A percentile compares a stretch with the other conserved stretches of the same genome.
Evolutionary conservation across 2,888 invertebrate genomes (phyloP).

Genomic region (Polyommatus iphigenia): DNA sequence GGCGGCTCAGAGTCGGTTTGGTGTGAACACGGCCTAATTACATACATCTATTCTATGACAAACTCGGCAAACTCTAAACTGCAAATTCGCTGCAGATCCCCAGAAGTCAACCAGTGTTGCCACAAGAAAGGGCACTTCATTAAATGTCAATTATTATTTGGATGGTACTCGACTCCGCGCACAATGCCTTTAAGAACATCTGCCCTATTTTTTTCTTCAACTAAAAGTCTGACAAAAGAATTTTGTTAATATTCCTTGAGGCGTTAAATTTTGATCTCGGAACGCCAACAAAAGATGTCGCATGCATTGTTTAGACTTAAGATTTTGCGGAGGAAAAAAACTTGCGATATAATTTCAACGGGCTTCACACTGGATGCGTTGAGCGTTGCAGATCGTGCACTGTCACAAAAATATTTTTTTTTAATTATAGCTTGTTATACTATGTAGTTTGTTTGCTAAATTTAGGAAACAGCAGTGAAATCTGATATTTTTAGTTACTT

Average conservation of each 20-base stretch:
- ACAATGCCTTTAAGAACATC: constrained; percentile 63
- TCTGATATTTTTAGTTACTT: too few relatives aligned
- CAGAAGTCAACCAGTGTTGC: constrained; percentile 42
- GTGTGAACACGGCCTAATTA: too few relatives aligned
- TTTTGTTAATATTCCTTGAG: constrained; percentile 51
- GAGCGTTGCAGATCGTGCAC: background rate
- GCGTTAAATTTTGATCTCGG: constrained; percentile 67
- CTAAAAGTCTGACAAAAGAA: constrained; percentile 48
- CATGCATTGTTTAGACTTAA: constrained; percentile 45
- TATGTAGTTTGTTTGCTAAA: too few relatives aligned
- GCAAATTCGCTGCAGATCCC: constrained; percentile 19
- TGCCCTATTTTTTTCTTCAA: constrained; percentile 53
- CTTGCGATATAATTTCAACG: constrained; percentile 5
- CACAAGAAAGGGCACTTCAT: constrained; percentile 59
- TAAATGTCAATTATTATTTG: constrained; percentile 64
- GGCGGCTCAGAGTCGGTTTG: too few relatives aligned
- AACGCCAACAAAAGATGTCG: constrained; percentile 50
- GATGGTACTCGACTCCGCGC: constrained; percentile 57
- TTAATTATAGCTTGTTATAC: too few relatives aligned
- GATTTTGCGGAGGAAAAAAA: constrained; percentile 35
- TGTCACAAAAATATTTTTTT: background rate
- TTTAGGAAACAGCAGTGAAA: too few relatives aligned
- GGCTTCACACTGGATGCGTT: constrained; percentile 19
- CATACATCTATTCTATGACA: too few relatives aligned
- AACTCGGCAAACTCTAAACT: background rate